These are phyloP conservation scores for Chionis minor DNA, from an alignment of 2,113 vertebrate species.

Conservation along the genomic window DNA sequence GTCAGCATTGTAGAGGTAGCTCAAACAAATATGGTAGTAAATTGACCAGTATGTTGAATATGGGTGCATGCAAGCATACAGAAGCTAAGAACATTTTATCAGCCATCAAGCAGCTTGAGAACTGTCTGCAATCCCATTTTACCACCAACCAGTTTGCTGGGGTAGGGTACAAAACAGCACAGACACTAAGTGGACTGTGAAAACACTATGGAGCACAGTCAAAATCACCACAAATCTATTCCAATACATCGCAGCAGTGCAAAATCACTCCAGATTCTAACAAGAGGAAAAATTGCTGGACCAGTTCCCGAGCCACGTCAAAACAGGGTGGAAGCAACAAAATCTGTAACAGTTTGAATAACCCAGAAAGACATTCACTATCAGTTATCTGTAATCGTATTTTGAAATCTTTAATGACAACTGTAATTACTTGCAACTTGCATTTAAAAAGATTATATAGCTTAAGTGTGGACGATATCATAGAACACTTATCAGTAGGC, in stretches of 20 bases:
- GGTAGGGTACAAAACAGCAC: background rate
- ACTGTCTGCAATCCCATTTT: background rate
- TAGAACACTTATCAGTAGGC: fast-evolving
- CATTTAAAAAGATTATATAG: background rate
- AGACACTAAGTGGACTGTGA: background rate
- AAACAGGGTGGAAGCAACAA: background rate
- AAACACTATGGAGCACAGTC: background rate
- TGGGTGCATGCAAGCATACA: background rate
- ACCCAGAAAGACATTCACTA: background rate
- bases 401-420: background rate
- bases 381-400: background rate
- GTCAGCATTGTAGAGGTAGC: background rate
- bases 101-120: background rate
- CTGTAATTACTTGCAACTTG: background rate
- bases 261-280: background rate
- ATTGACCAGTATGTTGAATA: background rate
- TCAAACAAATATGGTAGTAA: background rate
- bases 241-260: fast-evolving
- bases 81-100: background rate
- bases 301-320: background rate
- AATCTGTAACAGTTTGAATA: background rate
- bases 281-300: background rate
- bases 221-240: background rate
- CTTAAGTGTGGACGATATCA: fast-evolving
- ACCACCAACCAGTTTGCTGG: background rate